phyloP scores from a whole-genome alignment of 2,113 vertebrate genomes.

The Vidua chalybeata region DNA sequence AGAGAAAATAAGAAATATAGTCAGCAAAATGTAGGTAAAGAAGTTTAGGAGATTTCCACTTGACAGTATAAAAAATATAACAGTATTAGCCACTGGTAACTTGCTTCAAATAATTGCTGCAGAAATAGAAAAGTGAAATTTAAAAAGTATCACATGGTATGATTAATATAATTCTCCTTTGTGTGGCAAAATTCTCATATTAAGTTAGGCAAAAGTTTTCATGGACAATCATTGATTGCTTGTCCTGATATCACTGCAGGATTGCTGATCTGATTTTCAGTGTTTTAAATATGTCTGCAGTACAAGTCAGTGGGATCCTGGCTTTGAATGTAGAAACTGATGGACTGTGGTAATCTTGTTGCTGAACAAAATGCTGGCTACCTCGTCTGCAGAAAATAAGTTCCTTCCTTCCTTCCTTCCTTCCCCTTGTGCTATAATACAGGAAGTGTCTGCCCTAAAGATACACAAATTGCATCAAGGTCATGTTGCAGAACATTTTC shows the following conservation, averaged over 20 bases:
- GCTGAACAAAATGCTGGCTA: neutral
- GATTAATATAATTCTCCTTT: neutral
- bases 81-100: neutral
- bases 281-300: neutral
- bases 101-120: neutral
- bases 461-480: neutral
- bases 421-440: neutral
- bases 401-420: neutral
- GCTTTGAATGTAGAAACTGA: neutral
- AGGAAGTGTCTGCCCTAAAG: neutral
- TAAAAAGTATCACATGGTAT: neutral
- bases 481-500: neutral
- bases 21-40: neutral
- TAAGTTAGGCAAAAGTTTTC: neutral
- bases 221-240: neutral
- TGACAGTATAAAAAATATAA: neutral
- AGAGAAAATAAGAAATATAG: neutral
- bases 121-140: neutral
- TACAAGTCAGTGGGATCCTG: neutral
- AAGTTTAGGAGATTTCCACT: neutral
- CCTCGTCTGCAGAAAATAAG: neutral
- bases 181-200: neutral
- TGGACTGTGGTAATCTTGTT: neutral
- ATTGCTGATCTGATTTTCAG: neutral
- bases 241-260: neutral